Base-by-base conservation (phyloP, 92 coral and sea anemone genomes). In the Epizoanthus rinbou region DNA sequence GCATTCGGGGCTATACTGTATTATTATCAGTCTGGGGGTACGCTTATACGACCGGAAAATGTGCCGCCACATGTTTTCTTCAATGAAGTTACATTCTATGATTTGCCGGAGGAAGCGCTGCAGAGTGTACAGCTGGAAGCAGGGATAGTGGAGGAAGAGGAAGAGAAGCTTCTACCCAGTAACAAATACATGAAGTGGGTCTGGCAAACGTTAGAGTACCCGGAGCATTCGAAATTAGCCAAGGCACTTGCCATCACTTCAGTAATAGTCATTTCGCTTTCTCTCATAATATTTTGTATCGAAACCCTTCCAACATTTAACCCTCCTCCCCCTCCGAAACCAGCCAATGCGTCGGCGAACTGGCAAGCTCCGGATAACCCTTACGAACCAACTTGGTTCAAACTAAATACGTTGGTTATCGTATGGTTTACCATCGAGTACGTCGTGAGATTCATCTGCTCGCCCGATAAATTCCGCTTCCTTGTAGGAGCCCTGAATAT, bases 11-110 rank as follows among this genome's bases (percentile, higher is more conserved):
- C 98, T 0, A 91, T 97, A 18, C 80, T 97, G 18, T 97, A 97
- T 79, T 97, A 94, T 56, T 97, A 94, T 54, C 99, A 97, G 83
- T 93, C 98, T 31, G 92, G 94, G 1, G 99, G 99, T 19, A 90
- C 99, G 18, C 88, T 97, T 10, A 97, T 97, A 54, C 88, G 99
- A 14, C 99, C 99, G 4, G 98, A 97, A 6, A 88, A 93, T n/a
- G 97, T 97, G 1, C 99, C 99, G 4, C 98, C 98, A 11, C 99
- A 97, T 76, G 99, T 97, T 0, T 97, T 97, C 82, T 90, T 90
- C 88, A 97, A 97, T 82, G 99, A 97, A 87, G 98, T 93, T 59
- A 87, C 95, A 70, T 97, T 97, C 79, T 97, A 81, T 67, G 93
- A 97, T 70, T 86, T 97, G 18, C 99, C 99, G 0, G 99, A 97